Evolutionary conservation across 1,140 invertebrate genomes (phyloP).

Genomic region (Caenorhabditis tropicalis): DNA sequence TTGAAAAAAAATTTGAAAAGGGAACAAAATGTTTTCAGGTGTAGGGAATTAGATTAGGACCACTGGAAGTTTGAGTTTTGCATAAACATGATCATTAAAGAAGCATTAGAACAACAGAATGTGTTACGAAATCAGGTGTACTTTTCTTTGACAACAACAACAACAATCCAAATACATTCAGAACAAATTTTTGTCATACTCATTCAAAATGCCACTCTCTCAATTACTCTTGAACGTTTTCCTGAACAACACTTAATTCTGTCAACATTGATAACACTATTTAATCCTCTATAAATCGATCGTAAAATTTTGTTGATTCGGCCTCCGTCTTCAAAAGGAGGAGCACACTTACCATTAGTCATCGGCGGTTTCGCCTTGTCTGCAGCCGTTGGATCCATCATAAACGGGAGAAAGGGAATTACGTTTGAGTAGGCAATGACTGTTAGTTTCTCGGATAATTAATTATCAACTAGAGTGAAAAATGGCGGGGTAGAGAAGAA

Average conservation of each 20-base stretch:
- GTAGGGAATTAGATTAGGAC: too few relatives aligned
- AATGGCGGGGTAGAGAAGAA: background rate
- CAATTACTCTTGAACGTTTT: too few relatives aligned
- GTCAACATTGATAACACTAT: background rate
- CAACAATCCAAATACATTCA: too few relatives aligned
- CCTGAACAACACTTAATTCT: background rate
- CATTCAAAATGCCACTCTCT: too few relatives aligned
- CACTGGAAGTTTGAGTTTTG: too few relatives aligned
- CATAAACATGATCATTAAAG: too few relatives aligned
- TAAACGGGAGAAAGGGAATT: background rate
- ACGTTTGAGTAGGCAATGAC: background rate
- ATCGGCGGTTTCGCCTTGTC: background rate
- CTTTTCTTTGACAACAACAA: too few relatives aligned
- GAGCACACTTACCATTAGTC: conserved; percentile 10
- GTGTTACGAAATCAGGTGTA: too few relatives aligned
- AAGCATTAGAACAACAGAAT: too few relatives aligned
- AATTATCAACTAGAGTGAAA: background rate
- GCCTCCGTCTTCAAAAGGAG: background rate
- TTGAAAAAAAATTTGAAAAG: background rate
- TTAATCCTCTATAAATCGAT: conserved; percentile 25
- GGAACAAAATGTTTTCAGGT: background rate
- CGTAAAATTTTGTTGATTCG: conserved; percentile 15
- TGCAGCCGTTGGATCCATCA: background rate
- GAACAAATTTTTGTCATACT: too few relatives aligned
- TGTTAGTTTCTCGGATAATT: background rate